Conservation (phyloP, 2,113 vertebrate species). For the Clarias batrachus region DNA sequence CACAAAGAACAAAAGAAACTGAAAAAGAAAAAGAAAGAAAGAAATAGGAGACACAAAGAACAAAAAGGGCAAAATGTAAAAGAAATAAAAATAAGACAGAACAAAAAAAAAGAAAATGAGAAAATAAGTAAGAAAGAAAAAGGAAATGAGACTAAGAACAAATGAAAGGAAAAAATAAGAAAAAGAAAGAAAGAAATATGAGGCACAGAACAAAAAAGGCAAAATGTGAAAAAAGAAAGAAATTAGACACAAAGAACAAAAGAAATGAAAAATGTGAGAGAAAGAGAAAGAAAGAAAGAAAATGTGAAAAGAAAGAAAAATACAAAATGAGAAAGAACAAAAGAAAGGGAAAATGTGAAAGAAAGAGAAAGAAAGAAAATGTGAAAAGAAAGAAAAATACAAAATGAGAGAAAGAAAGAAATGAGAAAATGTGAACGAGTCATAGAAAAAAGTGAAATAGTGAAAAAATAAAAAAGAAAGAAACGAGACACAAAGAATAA, state of each 20-base stretch:
- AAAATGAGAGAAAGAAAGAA: not conserved
- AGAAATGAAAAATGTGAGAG: no score
- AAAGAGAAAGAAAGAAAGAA: not conserved
- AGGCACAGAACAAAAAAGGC: no score
- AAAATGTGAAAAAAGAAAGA: not conserved
- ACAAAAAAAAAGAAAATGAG: not conserved
- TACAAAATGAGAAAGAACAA: not conserved
- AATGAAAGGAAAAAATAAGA: not conserved
- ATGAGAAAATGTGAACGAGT: not conserved
- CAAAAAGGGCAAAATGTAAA: not conserved
- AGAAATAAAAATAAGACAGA: not conserved
- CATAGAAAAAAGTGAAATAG: not conserved
- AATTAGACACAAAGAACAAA: not conserved
- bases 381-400: not conserved
- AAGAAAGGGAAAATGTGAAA: not conserved
- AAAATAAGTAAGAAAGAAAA: not conserved
- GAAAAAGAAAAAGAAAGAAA: not conserved
- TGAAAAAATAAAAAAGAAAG: not conserved
- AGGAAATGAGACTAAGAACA: not conserved
- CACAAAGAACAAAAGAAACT: not conserved
- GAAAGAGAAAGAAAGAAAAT: no score
- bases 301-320: not conserved
- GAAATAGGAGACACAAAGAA: not conserved
- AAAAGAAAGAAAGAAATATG: not conserved
- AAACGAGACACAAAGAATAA: no score